Evolutionary conservation across 2,888 invertebrate species (phyloP).

Genomic region (Drosophila lacicola): DNA sequence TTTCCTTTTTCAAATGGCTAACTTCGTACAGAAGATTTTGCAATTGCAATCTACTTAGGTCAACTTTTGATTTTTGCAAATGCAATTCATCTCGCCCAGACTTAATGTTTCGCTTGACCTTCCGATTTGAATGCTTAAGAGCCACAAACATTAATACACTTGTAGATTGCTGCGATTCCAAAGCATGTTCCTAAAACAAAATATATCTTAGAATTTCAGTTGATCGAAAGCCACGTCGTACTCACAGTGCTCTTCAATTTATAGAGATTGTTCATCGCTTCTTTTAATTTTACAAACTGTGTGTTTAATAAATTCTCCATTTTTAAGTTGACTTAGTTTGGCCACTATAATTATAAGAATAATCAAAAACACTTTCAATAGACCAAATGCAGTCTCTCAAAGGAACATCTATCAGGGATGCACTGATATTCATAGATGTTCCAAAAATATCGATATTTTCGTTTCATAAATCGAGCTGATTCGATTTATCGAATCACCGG

Average conservation of each 20-base stretch:
- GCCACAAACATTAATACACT: slow-evolving; percentile 92
- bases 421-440: no score
- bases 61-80: slow-evolving; percentile 94
- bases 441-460: no score
- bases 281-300: slow-evolving; percentile 89
- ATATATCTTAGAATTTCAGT: slow-evolving; percentile 66
- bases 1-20: slow-evolving; percentile 96
- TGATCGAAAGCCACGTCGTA: slow-evolving; percentile 81
- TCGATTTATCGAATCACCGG: no score
- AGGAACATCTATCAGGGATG: no score
- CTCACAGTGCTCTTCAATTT: slow-evolving; percentile 88
- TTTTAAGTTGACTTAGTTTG: background rate
- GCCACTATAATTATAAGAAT: no score
- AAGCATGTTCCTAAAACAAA: slow-evolving; percentile 33
- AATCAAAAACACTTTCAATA: no score
- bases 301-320: slow-evolving; percentile 62
- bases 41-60: slow-evolving; percentile 94
- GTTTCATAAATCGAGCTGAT: no score
- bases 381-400: no score
- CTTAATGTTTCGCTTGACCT: slow-evolving; percentile 95
- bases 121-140: slow-evolving; percentile 94
- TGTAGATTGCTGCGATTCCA: slow-evolving; percentile 89
- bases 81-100: slow-evolving; percentile 92
- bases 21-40: slow-evolving; percentile 98
- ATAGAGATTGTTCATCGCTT: slow-evolving; percentile 89